phyloP scores from a whole-genome alignment of 2,113 vertebrate genomes.

The Tiliqua scincoides region DNA sequence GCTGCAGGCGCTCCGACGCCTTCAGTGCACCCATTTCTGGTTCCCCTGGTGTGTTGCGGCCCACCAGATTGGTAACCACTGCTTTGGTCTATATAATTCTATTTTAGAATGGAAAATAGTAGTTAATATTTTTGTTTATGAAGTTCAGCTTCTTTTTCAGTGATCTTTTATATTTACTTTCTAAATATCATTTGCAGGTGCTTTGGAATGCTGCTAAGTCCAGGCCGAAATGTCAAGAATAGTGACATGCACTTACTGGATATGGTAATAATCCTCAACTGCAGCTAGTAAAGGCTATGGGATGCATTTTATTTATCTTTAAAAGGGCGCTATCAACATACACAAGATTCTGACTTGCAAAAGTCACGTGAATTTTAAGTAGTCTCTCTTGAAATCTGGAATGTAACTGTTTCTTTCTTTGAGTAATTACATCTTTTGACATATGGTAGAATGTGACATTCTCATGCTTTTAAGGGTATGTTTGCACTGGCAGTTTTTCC shows the following conservation, averaged over 20 bases:
- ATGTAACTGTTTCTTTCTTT: slow-evolving; percentile 30
- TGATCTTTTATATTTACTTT: not conserved
- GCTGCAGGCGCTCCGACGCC: no score
- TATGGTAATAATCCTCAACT: slow-evolving; percentile 84
- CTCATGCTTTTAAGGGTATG: not conserved
- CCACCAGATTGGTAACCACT: no score
- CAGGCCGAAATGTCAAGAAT: slow-evolving; percentile 95
- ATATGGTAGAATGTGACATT: not conserved
- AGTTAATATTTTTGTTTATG: slow-evolving; percentile 33
- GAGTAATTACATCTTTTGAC: not conserved
- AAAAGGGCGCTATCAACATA: slow-evolving; percentile 28
- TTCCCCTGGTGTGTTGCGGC: no score
- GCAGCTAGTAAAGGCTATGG: slow-evolving; percentile 13
- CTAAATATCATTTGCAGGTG: slow-evolving; percentile 79
- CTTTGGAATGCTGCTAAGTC: slow-evolving; percentile 97
- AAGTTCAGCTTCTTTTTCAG: slow-evolving; percentile 22
- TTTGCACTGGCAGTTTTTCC: not conserved
- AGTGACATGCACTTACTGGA: slow-evolving; percentile 97
- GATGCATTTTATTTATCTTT: slow-evolving; percentile 20
- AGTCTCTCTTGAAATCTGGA: slow-evolving; percentile 31
- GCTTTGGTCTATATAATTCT: not conserved
- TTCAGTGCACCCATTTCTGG: no score
- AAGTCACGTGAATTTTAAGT: slow-evolving; percentile 11
- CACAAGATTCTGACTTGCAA: slow-evolving; percentile 31
- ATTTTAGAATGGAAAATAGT: slow-evolving; percentile 56